Evolutionary conservation across 2,797 vertebrate genomes (phyloP), one percentile per base, ranked within the genome.

Genomic region (Alcedo atthis): DNA sequence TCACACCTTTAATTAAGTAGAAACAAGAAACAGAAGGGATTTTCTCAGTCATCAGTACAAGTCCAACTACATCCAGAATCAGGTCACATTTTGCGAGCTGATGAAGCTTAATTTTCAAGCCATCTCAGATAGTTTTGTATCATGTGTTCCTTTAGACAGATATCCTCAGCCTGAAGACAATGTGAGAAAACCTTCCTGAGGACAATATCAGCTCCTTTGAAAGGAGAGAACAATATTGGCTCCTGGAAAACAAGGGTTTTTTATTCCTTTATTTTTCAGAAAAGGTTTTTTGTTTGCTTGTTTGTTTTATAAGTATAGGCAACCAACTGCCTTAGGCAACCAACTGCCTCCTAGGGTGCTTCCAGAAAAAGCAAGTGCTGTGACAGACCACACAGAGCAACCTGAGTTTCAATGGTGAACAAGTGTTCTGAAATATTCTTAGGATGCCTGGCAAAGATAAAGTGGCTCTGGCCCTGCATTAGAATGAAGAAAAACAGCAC

Each of bases 251-350:
- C 12, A 5, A 8, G 7, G 6, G 3, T 48, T 61, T 68, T 19
- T 67, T 0, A 0, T 68, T 49, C 32, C 0, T 30, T 42, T 62
- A 7, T 12, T 51, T 70, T 58, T 10, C 16, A 8, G 4, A 5
- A 17, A 85, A 59, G 8, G 2, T 0, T 8, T 79, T 22, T 59
- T 85, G 10, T n/a, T 70, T 62, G 2, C 12, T 51, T 57, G 17
- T 64, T 81, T 68, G 35, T 61, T 86, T 57, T 70, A 18, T 51
- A 87, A 61, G 49, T 68, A 24, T 61, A 42, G 35, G 82, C 58
- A 92, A 40, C 32, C 54, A 81, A 30, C 54, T 63, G 58, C 54
- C 5, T 76, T 61, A 42, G 35, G 82, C 58, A 92, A 40, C 32
- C 54, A 81, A 30, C 54, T 63, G 58, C 54, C 5, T 76, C 33